Percentiles rank a stretch among this genome's conserved stretches.
phyloP scores from a whole-genome alignment of 2,113 vertebrate species.

The Deroptyus accipitrinus region DNA sequence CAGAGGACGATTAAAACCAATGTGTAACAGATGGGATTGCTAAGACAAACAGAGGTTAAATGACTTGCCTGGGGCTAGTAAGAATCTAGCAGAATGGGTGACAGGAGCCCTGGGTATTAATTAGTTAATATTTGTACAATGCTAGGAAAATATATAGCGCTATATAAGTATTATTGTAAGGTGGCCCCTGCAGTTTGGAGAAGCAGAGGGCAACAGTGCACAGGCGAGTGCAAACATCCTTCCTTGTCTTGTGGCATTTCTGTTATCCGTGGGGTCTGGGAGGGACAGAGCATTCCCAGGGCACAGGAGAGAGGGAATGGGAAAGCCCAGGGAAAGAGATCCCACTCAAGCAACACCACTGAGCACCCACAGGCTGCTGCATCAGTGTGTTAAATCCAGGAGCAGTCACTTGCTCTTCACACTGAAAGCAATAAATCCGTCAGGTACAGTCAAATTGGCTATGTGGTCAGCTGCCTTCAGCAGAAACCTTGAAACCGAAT shows the following conservation, averaged over 20 bases:
- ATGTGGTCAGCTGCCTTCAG: neutral
- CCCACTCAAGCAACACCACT: neutral
- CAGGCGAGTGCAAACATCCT: slow-evolving; percentile 35
- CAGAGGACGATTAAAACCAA: slow-evolving; percentile 48
- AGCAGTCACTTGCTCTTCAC: neutral
- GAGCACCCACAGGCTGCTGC: neutral
- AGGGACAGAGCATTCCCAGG: slow-evolving; percentile 37
- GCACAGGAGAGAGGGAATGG: neutral
- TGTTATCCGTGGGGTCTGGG: neutral
- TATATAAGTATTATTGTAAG: slow-evolving; percentile 65
- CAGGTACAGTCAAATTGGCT: neutral
- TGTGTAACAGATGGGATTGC: slow-evolving; percentile 26
- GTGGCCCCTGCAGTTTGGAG: slow-evolving; percentile 57
- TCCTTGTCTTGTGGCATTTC: slow-evolving; percentile 29
- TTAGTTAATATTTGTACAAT: slow-evolving; percentile 69
- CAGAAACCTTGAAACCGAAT: neutral
- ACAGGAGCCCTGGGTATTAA: slow-evolving; percentile 52
- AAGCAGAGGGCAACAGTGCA: slow-evolving; percentile 68
- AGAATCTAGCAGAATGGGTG: neutral
- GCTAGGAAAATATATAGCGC: slow-evolving; percentile 64
- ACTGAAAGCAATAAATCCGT: neutral
- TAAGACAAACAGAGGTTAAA: slow-evolving; percentile 61
- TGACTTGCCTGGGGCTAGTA: slow-evolving; percentile 62
- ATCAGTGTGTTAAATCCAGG: accelerated
- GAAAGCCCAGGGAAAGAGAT: neutral